phyloP scores from a whole-genome alignment of 1,140 invertebrate genomes.

The Tribolium castaneum region DNA sequence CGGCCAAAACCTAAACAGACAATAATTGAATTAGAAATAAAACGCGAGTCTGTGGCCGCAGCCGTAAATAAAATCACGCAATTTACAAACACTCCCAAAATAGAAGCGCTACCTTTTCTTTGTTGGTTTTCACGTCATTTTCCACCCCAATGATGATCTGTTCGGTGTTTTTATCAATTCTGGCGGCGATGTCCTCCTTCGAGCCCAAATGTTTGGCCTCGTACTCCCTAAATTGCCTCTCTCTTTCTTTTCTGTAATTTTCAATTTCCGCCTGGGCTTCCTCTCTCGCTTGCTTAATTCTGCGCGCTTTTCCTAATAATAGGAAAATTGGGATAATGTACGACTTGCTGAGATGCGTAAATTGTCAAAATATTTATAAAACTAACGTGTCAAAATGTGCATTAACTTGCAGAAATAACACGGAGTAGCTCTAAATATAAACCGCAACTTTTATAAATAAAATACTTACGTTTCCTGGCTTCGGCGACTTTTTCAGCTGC shows the following conservation, averaged over 20 bases:
- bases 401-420: neutral
- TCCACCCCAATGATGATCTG: slow-evolving; percentile 88
- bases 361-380: slow-evolving; percentile 23
- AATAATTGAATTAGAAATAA: neutral
- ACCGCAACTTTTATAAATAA: neutral
- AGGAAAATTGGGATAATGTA: neutral
- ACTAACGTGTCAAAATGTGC: neutral
- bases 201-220: slow-evolving; percentile 93
- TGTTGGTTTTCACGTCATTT: slow-evolving; percentile 76
- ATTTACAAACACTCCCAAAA: neutral
- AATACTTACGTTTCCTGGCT: slow-evolving; percentile 93
- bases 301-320: slow-evolving; percentile 89
- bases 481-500: slow-evolving; percentile 99
- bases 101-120: slow-evolving; percentile 72
- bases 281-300: slow-evolving; percentile 98
- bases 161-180: slow-evolving; percentile 88
- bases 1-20: slow-evolving; percentile 76
- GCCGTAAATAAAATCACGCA: neutral
- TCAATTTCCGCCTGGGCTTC: slow-evolving; percentile 99
- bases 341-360: neutral
- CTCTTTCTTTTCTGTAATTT: slow-evolving; percentile 92
- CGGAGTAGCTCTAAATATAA: neutral
- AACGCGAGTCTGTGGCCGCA: slow-evolving; percentile 52
- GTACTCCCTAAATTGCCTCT: slow-evolving; percentile 92
- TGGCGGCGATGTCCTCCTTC: slow-evolving; percentile 87